Conservation (phyloP, 2,888 invertebrate genomes). For the Eupithecia subfuscata region DNA sequence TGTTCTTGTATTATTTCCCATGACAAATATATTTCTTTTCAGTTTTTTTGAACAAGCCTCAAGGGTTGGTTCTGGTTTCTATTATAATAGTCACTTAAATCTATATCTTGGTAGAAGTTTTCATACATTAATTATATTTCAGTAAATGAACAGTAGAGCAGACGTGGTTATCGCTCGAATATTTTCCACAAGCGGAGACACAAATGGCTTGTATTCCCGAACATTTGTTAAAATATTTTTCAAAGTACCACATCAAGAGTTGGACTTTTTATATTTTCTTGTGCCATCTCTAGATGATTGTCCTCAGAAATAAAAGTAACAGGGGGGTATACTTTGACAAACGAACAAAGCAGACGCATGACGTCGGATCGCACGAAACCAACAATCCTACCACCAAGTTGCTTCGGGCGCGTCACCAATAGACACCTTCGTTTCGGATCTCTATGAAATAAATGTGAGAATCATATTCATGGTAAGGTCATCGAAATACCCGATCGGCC, state of each 20-base stretch:
- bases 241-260: background rate
- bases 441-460: no score
- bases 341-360: no score
- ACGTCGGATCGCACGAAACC: no score
- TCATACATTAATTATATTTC: background rate
- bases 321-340: no score
- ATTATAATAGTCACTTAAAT: background rate
- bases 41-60: background rate
- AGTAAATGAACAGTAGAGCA: background rate
- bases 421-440: no score
- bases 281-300: background rate
- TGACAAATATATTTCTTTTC: background rate
- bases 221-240: no score
- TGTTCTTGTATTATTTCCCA: background rate
- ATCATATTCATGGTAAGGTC: no score
- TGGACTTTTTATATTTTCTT: background rate
- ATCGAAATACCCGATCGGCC: no score
- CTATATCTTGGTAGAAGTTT: background rate
- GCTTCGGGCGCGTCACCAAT: no score
- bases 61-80: background rate
- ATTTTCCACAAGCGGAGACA: background rate
- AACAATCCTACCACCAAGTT: no score
- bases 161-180: background rate
- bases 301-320: background rate
- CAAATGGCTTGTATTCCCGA: background rate